These are phyloP conservation scores for Hydrozoanthus tunicans DNA, from an alignment of 64 coral and sea anemone genomes.

Conservation along the genomic window DNA sequence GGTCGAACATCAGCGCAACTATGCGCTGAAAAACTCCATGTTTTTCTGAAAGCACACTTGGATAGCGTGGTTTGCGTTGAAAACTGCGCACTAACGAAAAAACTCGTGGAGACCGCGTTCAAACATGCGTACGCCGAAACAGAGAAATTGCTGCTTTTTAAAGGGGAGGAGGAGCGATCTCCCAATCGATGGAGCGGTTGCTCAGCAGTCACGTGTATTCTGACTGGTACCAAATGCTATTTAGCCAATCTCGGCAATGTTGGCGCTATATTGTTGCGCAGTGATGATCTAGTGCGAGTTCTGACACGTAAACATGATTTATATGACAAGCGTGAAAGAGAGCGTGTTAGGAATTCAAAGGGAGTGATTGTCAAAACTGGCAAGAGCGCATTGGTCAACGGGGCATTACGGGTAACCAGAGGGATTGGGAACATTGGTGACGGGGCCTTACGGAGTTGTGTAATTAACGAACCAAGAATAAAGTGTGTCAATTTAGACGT, in stretches of 20 bases:
- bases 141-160: conserved; percentile 68
- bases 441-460: conserved; percentile 69
- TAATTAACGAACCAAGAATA: conserved; percentile 89
- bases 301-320: conserved; percentile 89
- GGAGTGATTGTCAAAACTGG: conserved; percentile 94
- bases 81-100: conserved; percentile 45
- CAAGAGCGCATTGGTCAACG: conserved; percentile 89
- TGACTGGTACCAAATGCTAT: conserved; percentile 66
- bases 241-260: conserved; percentile 82
- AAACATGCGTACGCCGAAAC: conserved; percentile 62
- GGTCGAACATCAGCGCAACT: conserved; percentile 69
- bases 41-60: conserved; percentile 72
- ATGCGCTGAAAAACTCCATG: conserved; percentile 75
- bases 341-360: conserved; percentile 76
- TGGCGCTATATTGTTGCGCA: conserved; percentile 80
- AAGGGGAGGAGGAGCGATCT: conserved; percentile 72
- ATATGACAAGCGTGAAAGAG: conserved; percentile 91
- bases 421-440: conserved; percentile 98
- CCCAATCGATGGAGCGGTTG: conserved; percentile 88
- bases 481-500: conserved; percentile 39
- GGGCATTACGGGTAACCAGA: conserved; percentile 77
- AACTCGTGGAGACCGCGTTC: conserved; percentile 60
- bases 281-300: conserved; percentile 67
- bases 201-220: conserved; percentile 93
- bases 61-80: conserved; percentile 19